Percentiles rank a stretch among this genome's conserved stretches.
Conservation (phyloP, 2,797 vertebrate species). For the Gephyroberyx darwinii region DNA sequence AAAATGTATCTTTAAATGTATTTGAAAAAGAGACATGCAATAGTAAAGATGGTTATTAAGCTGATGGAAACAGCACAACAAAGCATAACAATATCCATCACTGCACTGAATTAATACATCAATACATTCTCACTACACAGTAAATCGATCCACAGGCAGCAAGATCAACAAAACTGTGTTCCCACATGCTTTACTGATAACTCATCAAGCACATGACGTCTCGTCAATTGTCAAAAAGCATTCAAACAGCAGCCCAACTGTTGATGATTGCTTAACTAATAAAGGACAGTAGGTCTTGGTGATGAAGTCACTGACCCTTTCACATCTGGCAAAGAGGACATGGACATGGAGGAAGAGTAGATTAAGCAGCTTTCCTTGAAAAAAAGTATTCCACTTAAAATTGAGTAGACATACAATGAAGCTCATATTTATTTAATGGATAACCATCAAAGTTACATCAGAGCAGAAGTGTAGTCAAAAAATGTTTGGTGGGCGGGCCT, state of each 20-base stretch:
- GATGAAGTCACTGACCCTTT: slow-evolving; percentile 60
- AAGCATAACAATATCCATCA: background rate
- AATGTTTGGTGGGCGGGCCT: too few relatives aligned
- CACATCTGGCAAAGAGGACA: slow-evolving; percentile 53
- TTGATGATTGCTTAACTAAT: background rate
- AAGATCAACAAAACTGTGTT: background rate
- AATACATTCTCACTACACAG: background rate
- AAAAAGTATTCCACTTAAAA: background rate
- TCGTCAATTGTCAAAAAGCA: slow-evolving; percentile 15
- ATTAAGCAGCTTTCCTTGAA: slow-evolving; percentile 6
- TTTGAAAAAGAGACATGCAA: slow-evolving; percentile 25
- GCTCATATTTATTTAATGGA: background rate
- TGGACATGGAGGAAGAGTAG: slow-evolving; percentile 1
- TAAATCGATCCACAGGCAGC: slow-evolving; percentile 17
- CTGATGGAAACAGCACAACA: background rate
- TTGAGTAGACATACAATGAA: background rate
- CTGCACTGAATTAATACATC: background rate
- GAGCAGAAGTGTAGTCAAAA: too few relatives aligned
- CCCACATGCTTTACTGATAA: slow-evolving; percentile 37
- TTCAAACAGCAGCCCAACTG: background rate
- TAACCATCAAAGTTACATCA: background rate
- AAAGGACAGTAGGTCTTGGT: slow-evolving; percentile 1
- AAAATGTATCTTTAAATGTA: slow-evolving; percentile 3
- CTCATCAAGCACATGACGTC: slow-evolving; percentile 28
- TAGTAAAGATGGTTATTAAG: background rate